Percentiles rank a stretch among this genome's conserved stretches.
phyloP scores from a whole-genome alignment of 1,140 invertebrate genomes.

The Akabosia matsudoensis region DNA sequence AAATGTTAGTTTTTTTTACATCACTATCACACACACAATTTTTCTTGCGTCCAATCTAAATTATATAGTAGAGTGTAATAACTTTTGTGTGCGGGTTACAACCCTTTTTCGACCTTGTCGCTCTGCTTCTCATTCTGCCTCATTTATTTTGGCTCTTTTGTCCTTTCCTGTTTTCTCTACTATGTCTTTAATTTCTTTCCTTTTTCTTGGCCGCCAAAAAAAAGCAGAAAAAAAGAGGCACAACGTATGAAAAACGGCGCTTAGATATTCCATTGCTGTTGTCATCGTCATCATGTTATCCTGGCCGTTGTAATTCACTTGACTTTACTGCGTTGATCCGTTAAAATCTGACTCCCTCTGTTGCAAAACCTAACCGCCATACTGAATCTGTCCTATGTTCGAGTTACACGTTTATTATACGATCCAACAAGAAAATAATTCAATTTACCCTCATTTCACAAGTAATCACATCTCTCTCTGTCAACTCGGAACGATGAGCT shows the following conservation, averaged over 20 bases:
- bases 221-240: neutral
- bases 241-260: neutral
- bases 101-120: neutral
- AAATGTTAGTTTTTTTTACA: neutral
- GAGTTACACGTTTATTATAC: neutral
- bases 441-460: constrained; percentile 19
- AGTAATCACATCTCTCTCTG: constrained; percentile 16
- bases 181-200: neutral
- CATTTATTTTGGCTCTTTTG: neutral
- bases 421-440: neutral
- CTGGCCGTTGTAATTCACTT: neutral
- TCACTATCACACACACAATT: neutral
- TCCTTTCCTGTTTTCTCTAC: neutral
- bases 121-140: neutral
- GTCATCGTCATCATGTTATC: neutral
- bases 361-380: too few relatives aligned
- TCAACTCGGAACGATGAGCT: neutral
- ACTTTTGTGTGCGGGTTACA: neutral
- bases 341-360: too few relatives aligned
- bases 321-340: neutral
- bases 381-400: too few relatives aligned
- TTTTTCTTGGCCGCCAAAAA: too few relatives aligned
- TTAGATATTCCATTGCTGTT: neutral
- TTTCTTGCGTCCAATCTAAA: neutral
- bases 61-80: too few relatives aligned